phyloP scores from a whole-genome alignment of 2,797 vertebrate genomes.

The Tarsius wallacei region DNA sequence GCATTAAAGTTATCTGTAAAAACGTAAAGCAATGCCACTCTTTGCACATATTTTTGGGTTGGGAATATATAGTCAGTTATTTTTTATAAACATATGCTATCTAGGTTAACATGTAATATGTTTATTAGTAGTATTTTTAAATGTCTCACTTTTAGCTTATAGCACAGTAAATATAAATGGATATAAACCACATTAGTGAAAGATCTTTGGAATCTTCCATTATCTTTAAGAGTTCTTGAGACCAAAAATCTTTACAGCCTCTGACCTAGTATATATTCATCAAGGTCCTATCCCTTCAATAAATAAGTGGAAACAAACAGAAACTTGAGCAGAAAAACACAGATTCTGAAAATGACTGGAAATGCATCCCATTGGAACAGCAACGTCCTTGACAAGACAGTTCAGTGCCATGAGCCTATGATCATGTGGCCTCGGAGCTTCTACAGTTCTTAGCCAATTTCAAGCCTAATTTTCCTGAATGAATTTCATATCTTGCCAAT shows the following conservation, averaged over 20 bases:
- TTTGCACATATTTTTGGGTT: background rate
- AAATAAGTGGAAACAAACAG: background rate
- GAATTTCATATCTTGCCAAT: background rate
- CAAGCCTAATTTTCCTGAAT: background rate
- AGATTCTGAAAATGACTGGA: background rate
- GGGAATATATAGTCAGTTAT: background rate
- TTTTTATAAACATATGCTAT: slow-evolving; percentile 7
- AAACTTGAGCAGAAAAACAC: background rate
- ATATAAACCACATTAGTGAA: background rate
- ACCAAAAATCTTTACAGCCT: background rate
- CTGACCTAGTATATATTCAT: background rate
- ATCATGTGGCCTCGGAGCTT: background rate
- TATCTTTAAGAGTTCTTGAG: background rate
- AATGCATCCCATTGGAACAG: background rate
- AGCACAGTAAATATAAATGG: background rate
- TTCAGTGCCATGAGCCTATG: background rate
- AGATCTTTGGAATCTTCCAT: background rate
- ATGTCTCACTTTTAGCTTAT: background rate
- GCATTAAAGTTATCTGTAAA: slow-evolving; percentile 21
- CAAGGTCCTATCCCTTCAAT: background rate
- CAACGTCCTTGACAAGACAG: background rate
- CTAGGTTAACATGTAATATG: background rate
- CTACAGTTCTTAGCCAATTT: background rate
- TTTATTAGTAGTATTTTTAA: slow-evolving; percentile 35
- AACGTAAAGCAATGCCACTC: background rate